Evolutionary conservation across 2,113 vertebrate species (phyloP).

Genomic region (Lichenostomus cassidix): DNA sequence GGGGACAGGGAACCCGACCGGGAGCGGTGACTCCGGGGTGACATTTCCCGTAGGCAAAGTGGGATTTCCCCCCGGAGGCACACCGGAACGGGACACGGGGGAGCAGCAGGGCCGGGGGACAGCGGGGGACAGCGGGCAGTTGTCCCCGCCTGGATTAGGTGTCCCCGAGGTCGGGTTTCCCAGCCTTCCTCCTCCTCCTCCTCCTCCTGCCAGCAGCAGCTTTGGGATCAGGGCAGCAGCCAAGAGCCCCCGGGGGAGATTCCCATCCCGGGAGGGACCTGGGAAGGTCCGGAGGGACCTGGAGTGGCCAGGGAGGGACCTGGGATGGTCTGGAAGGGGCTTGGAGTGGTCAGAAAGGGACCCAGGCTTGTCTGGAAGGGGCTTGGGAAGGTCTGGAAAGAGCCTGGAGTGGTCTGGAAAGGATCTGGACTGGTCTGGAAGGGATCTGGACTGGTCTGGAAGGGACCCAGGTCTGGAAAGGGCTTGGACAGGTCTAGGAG

Average conservation of each 20-base stretch:
- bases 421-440: too few species aligned
- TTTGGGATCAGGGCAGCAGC: rapidly evolving
- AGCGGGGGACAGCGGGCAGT: not conserved
- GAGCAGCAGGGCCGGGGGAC: not conserved
- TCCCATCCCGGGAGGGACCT: not conserved
- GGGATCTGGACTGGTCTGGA: too few species aligned
- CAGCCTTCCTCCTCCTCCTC: not conserved
- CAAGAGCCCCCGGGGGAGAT: rapidly evolving
- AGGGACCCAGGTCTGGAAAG: not conserved
- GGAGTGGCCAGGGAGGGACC: not conserved
- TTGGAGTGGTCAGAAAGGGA: not conserved
- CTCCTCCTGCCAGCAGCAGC: not conserved
- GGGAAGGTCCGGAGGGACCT: too few species aligned
- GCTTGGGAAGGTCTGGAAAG: not conserved
- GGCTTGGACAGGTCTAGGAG: not conserved
- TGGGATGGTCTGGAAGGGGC: not conserved
- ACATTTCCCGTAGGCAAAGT: not conserved
- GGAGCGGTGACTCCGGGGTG: not conserved
- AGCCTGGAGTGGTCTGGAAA: not conserved
- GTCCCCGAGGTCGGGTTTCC: conserved; percentile 15
- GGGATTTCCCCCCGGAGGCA: not conserved
- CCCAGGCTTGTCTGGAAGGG: too few species aligned
- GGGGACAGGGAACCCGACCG: not conserved
- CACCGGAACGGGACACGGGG: too few species aligned
- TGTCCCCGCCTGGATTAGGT: not conserved